Conservation (phyloP, 2,888 invertebrate species). For the Drosophila subsilvestris region DNA sequence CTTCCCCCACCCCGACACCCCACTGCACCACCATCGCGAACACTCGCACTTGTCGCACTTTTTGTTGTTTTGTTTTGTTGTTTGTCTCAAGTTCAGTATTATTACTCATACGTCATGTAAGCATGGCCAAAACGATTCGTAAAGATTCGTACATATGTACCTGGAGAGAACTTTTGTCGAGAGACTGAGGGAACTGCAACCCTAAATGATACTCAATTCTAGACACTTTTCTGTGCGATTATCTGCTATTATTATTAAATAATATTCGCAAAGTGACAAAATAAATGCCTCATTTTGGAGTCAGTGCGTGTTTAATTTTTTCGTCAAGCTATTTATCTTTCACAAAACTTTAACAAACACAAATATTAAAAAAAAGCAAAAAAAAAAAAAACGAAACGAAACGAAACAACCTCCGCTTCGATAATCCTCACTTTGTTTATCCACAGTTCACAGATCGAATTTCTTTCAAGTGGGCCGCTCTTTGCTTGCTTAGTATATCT, state of each 20-base stretch:
- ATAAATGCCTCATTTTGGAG: constrained; percentile 68
- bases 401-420: constrained; percentile 24
- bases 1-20: constrained; percentile 7
- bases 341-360: constrained; percentile 67
- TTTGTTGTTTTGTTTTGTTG: constrained; percentile 4
- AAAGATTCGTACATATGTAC: background rate
- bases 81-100: constrained; percentile 57
- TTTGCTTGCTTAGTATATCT: constrained; percentile 56
- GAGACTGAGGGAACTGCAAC: constrained; percentile 31
- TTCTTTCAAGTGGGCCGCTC: constrained; percentile 61
- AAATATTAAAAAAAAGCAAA: constrained; percentile 44
- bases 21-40: background rate
- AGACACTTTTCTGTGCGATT: constrained; percentile 55
- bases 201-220: constrained; percentile 53
- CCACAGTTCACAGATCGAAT: constrained; percentile 64
- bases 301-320: constrained; percentile 70
- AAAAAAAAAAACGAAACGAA: background rate
- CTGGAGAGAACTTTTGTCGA: constrained; percentile 1
- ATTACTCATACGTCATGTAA: constrained; percentile 74
- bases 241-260: constrained; percentile 57
- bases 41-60: constrained; percentile 50
- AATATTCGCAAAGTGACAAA: constrained; percentile 74
- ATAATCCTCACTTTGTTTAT: constrained; percentile 49
- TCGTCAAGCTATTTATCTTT: constrained; percentile 57
- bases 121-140: constrained; percentile 11